Evolutionary conservation across 64 coral and sea anemone genomes (phyloP), one percentile per base, ranked within the genome.

Genomic region (Stichodactyla helianthus): DNA sequence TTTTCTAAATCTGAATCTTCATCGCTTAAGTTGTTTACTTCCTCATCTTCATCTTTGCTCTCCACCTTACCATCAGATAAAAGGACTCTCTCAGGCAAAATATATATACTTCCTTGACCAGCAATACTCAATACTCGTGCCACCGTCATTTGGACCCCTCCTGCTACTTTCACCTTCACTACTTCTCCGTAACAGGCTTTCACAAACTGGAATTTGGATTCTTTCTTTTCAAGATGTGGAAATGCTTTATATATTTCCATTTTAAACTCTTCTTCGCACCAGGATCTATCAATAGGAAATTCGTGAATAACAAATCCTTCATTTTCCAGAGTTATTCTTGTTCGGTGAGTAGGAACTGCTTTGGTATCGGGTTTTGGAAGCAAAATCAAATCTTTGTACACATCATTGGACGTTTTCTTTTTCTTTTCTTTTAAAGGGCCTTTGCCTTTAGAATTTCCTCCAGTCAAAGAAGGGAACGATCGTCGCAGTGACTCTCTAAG

Each of bases 191-290:
- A 86, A 62, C 89, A 91, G 23, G 83, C 89, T 61, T 91, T 82
- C 5, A 81, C 83, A 81, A 86, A 91, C 55, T 59, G 51, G 76
- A 91, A 91, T 63, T 86, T 77, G 59, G 77, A 54, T 53, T 52
- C 83, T 86, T 91, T 86, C 79, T n/a, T n/a, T 61, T 91, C 55
- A 77, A 91, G 89, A 86, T 81, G 67, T 58, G 83, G 89, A 64
- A 91, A 91, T 19, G 85, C 26, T 56, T 78, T 86, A 79, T 53
- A 86, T 31, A 91, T 85, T 78, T 91, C 89, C 70, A 57, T 79
- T 80, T 85, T 91, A 28, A 91, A 44, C 83, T 86, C 61, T 90
- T 11, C 55, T 28, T 59, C 18, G 28, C 60, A 82, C 82, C 89
- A 90, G 26, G 53, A 62, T 19, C 85, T 90, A 84, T 86, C 89